phyloP scores from a whole-genome alignment of 2,888 invertebrate genomes.

The Microplitis deprimator region DNA sequence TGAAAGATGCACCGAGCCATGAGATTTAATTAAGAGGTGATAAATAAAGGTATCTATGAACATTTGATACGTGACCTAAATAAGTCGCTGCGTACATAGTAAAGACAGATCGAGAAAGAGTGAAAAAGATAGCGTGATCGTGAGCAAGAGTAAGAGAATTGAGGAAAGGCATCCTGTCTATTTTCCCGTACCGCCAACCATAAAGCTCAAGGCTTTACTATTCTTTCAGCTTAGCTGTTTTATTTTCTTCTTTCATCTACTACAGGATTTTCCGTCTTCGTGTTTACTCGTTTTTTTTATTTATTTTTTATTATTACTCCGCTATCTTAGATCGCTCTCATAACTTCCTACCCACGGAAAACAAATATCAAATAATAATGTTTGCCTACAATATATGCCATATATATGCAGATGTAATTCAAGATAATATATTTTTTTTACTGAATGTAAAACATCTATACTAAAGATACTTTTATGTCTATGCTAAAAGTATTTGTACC shows the following conservation, averaged over 20 bases:
- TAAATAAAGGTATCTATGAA: slow-evolving; percentile 26
- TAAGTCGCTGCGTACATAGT: slow-evolving; percentile 46
- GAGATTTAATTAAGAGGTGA: not conserved
- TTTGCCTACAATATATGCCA: not conserved
- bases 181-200: slow-evolving; percentile 37
- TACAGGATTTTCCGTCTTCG: not conserved
- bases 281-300: not conserved
- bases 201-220: slow-evolving; percentile 29
- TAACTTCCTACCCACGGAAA: not conserved
- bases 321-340: not conserved
- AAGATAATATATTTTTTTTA: not conserved
- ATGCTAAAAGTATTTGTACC: not conserved
- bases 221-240: slow-evolving; percentile 32
- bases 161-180: slow-evolving; percentile 39
- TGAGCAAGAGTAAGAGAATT: slow-evolving; percentile 22
- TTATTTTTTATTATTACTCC: slow-evolving; percentile 2
- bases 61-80: slow-evolving; percentile 49
- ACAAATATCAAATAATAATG: not conserved
- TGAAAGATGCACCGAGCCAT: not conserved
- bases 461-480: too few relatives aligned
- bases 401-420: not conserved
- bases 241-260: not conserved
- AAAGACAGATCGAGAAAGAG: slow-evolving; percentile 22
- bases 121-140: slow-evolving; percentile 30
- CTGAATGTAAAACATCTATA: not conserved